Percentiles rank a stretch among this genome's conserved stretches.
Conservation (phyloP, 2,113 vertebrate genomes). For the Eulacestoma nigropectus region DNA sequence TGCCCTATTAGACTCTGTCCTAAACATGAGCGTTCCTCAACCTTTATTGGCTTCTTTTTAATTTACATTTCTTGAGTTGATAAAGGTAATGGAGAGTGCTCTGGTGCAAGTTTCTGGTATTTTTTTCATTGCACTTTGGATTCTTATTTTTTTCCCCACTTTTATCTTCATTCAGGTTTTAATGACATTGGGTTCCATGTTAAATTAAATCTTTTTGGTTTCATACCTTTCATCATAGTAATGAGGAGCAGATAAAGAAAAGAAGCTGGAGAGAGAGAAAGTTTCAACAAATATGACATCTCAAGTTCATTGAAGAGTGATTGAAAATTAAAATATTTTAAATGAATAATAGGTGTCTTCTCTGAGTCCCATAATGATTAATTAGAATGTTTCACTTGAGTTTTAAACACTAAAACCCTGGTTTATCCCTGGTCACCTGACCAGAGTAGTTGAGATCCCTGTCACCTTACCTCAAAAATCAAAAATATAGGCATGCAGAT, state of each 20-base stretch:
- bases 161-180: neutral
- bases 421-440: neutral
- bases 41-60: neutral
- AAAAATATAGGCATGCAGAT: neutral
- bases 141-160: fast-evolving
- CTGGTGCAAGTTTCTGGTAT: neutral
- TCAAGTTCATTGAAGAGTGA: neutral
- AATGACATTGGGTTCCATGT: neutral
- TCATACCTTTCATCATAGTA: neutral
- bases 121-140: neutral
- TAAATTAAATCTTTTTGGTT: neutral
- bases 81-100: neutral
- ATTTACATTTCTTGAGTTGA: neutral
- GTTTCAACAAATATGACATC: neutral
- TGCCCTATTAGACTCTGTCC: neutral
- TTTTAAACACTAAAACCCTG: neutral
- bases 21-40: neutral
- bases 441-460: neutral
- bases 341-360: neutral
- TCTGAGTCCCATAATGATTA: neutral
- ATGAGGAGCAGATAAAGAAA: neutral
- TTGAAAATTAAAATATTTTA: neutral
- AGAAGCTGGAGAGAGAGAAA: neutral
- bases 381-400: neutral
- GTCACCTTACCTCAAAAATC: neutral